phyloP scores from a whole-genome alignment of 2,888 invertebrate species.

The Formica aserva region DNA sequence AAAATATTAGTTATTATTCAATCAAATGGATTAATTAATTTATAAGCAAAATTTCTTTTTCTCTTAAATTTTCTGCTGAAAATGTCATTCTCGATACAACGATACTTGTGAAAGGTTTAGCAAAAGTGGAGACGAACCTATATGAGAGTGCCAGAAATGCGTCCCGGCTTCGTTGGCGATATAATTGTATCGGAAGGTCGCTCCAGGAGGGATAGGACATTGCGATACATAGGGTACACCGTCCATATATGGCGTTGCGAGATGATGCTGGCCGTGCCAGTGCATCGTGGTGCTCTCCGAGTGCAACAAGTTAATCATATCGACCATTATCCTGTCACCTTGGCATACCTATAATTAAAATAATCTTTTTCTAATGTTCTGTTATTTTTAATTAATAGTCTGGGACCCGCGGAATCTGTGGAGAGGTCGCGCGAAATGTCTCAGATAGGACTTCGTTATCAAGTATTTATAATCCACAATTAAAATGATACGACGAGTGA shows the following conservation, averaged over 20 bases:
- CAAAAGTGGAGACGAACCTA: slow-evolving; percentile 85
- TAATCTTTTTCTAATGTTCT: not conserved
- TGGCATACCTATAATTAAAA: slow-evolving; percentile 90
- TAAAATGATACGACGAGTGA: not conserved
- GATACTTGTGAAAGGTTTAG: not conserved
- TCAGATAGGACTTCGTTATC: not conserved
- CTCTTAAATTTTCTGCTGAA: not conserved
- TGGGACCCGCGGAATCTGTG: not conserved
- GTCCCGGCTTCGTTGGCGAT: slow-evolving; percentile 92
- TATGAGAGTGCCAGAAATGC: slow-evolving; percentile 94
- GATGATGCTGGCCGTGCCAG: slow-evolving; percentile 96
- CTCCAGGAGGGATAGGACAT: slow-evolving; percentile 92
- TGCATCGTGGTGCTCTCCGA: slow-evolving; percentile 95
- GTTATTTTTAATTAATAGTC: not conserved
- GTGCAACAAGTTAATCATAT: slow-evolving; percentile 92
- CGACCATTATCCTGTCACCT: slow-evolving; percentile 93
- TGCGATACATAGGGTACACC: slow-evolving; percentile 95
- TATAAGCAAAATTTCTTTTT: not conserved
- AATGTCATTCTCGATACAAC: not conserved
- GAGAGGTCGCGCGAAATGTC: not conserved
- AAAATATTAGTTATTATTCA: not conserved
- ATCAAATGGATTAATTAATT: not conserved
- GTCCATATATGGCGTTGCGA: slow-evolving; percentile 94
- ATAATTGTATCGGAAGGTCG: slow-evolving; percentile 92
- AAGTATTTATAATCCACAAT: not conserved